Evolutionary conservation across 2,113 vertebrate species (phyloP).

Genomic region (Siniperca chuatsi): DNA sequence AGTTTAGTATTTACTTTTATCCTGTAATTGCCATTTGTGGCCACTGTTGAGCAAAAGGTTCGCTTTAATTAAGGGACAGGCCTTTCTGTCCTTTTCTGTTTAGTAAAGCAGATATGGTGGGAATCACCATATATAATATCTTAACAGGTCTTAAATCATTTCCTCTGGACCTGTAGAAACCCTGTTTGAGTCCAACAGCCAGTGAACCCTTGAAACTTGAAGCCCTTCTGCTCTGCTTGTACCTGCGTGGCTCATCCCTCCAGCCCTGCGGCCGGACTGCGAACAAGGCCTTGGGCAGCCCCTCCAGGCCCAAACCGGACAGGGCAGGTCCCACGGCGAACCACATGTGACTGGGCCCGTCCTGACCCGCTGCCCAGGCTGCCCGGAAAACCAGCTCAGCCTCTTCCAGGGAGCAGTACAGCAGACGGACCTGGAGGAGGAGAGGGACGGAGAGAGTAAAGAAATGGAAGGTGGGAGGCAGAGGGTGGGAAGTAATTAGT

Average conservation of each 20-base stretch:
- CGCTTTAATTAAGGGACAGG: background rate
- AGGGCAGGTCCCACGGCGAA: conserved; percentile 92
- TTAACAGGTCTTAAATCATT: background rate
- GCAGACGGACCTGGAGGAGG: conserved; percentile 86
- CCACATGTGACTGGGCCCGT: conserved; percentile 94
- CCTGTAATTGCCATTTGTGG: too few relatives aligned
- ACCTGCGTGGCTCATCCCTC: conserved; percentile 90
- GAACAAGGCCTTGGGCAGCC: conserved; percentile 90
- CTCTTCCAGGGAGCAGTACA: conserved; percentile 94
- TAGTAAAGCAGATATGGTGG: background rate
- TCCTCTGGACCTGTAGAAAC: background rate
- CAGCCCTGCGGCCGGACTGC: conserved; percentile 93
- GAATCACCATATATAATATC: background rate
- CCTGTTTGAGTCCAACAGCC: background rate
- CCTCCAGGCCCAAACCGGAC: conserved; percentile 87
- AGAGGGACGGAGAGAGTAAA: background rate
- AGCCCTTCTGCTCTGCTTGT: background rate
- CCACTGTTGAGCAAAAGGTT: background rate
- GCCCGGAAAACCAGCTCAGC: conserved; percentile 90
- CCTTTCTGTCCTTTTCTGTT: background rate
- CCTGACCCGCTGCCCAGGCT: conserved; percentile 88
- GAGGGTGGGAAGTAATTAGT: background rate
- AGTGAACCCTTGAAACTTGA: background rate
- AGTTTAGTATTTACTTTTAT: too few relatives aligned
- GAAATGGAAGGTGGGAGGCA: background rate